phyloP scores from a whole-genome alignment of 2,113 vertebrate genomes.

The Lophotis ruficrista region DNA sequence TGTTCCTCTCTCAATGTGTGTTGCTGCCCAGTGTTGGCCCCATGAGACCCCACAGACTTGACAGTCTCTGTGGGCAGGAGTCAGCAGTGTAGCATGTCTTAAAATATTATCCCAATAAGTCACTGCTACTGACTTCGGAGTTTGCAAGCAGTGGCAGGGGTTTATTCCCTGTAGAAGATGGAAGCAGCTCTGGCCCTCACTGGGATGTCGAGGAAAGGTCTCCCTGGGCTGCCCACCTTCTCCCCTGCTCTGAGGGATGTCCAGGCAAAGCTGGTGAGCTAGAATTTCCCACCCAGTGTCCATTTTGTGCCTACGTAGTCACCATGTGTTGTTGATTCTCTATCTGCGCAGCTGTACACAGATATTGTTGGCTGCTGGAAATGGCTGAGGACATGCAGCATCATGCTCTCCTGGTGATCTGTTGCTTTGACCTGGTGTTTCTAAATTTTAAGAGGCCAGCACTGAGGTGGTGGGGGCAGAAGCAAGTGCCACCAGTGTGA shows the following conservation, averaged over 20 bases:
- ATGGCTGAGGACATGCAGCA: not conserved
- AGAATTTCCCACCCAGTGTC: not conserved
- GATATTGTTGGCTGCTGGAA: not conserved
- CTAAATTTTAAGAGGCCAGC: not conserved
- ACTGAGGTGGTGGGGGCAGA: not conserved
- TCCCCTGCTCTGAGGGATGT: not conserved
- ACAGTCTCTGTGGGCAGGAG: not conserved
- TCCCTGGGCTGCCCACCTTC: not conserved
- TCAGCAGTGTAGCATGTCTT: not conserved
- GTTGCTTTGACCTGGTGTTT: not conserved
- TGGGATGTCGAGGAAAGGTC: not conserved
- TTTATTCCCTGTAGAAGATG: not conserved
- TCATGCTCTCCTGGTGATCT: not conserved
- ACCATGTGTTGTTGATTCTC: not conserved
- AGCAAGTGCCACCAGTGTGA: not conserved
- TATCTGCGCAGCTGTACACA: not conserved
- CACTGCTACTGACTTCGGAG: not conserved
- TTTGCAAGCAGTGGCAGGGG: not conserved
- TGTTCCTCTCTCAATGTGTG: not conserved
- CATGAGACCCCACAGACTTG: accelerated
- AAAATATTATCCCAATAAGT: not conserved
- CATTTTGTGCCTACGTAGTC: accelerated
- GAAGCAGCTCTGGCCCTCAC: not conserved
- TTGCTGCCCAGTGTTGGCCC: not conserved
- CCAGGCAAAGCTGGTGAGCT: not conserved